phyloP scores from a whole-genome alignment of 2,888 invertebrate species.

The Acanthococcus lagerstroemiae region DNA sequence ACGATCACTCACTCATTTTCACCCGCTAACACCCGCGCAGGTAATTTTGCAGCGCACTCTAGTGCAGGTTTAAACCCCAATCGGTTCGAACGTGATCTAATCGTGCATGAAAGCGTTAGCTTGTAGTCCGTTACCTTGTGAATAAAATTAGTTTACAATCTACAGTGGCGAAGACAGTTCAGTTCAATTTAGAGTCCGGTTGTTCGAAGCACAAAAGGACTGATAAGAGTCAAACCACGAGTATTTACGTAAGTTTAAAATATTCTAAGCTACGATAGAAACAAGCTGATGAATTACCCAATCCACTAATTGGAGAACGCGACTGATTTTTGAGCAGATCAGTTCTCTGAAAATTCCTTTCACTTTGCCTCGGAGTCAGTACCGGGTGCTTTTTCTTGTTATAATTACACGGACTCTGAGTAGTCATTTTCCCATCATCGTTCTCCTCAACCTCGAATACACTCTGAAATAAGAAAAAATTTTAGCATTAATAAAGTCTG shows the following conservation, averaged over 20 bases:
- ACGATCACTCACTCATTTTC: too few species aligned
- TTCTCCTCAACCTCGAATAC: constrained; percentile 66
- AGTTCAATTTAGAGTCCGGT: neutral
- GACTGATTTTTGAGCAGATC: constrained; percentile 42
- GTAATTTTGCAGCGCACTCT: too few species aligned
- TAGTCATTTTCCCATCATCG: constrained; percentile 63
- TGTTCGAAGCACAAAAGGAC: neutral
- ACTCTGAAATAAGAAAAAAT: constrained; percentile 53
- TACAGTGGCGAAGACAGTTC: too few species aligned
- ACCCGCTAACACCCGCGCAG: too few species aligned
- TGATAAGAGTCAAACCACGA: neutral
- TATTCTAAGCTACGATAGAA: too few species aligned
- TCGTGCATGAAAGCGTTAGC: too few species aligned
- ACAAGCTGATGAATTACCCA: constrained; percentile 53
- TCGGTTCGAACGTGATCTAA: too few species aligned
- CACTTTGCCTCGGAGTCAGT: constrained; percentile 74
- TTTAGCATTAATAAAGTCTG: neutral
- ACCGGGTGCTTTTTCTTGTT: constrained; percentile 59
- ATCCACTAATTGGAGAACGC: constrained; percentile 58
- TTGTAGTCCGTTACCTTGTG: too few species aligned
- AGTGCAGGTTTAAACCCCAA: too few species aligned
- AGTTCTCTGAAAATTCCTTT: constrained; percentile 56
- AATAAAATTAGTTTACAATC: too few species aligned
- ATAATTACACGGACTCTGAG: constrained; percentile 64
- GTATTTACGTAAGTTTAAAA: too few species aligned